Base-by-base conservation (phyloP, 1,140 invertebrate genomes). In the Macrobrachium rosenbergii region DNA sequence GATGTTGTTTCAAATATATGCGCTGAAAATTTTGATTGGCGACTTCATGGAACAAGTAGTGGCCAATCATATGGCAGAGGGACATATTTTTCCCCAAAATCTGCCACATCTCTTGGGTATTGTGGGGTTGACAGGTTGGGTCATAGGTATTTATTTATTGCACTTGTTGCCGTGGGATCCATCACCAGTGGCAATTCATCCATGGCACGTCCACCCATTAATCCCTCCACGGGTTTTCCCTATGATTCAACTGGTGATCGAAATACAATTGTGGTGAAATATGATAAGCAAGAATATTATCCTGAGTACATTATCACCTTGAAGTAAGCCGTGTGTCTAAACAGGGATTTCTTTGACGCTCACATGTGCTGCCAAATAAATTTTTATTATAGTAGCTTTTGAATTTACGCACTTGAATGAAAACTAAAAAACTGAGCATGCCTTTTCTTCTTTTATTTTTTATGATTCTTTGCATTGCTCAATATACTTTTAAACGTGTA, bases 1-100 rank as follows among this genome's bases (percentile, higher is more conserved):
- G 83, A 75, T 19, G 86, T 80, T 0, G 82, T 89, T 5, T 10
- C 82, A 7, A 88, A 64, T n/a, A 89, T 89, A 28, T 83, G 86
- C n/a, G 73, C 64, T 21, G 89, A 89, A 58, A 89, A 89, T 45
- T 88, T 89, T 63, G 89, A 89, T 76, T 89, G 89, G 89, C 64
- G 89, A 21, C 69, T 89, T 10, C 89, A 89, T 62, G 89, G 89
- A 17, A 64, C 89, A 0, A 58, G 45, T 12, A 75, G 19, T n/a
- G 89, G 89, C 2, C 89, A 84, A 23, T 8, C 19, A 14, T 73
- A 37, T 64, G 89, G 89, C 7, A 67, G 81, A 69, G 89, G 89
- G 7, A 88, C 89, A 11, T 89, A 89, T 37, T 89, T 89, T 60
- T 84, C 85, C 10, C 63, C 58, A 0, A 43, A 84, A 63, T 58